Evolutionary conservation across 2,888 invertebrate species (phyloP).

Genomic region (Pheosia tremula): DNA sequence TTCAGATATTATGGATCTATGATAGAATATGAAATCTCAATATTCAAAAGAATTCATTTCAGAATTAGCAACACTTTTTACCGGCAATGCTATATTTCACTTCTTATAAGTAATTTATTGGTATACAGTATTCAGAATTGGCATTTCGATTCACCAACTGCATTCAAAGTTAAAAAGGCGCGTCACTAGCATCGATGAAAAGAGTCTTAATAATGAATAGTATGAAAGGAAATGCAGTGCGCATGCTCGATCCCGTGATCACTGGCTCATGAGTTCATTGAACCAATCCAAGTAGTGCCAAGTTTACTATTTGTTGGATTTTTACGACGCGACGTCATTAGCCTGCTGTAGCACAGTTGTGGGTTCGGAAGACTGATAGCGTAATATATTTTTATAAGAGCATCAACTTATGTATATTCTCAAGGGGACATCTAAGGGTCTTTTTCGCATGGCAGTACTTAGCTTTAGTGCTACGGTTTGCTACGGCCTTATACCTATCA

Average conservation of each 20-base stretch:
- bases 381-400: background rate
- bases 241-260: slow-evolving; percentile 38
- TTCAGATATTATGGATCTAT: no score
- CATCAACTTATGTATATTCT: background rate
- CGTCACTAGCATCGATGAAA: slow-evolving; percentile 2
- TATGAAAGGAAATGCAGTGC: slow-evolving; percentile 18
- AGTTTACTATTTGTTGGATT: slow-evolving; percentile 39
- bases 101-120: no score
- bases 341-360: background rate
- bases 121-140: slow-evolving; percentile 12
- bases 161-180: background rate
- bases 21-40: no score
- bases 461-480: no score
- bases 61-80: no score
- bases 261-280: slow-evolving; percentile 35
- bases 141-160: slow-evolving; percentile 8
- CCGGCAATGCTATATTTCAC: no score
- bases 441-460: no score
- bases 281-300: slow-evolving; percentile 41
- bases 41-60: no score
- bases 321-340: slow-evolving; percentile 12
- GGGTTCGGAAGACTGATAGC: background rate
- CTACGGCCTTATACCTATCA: no score
- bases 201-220: background rate
- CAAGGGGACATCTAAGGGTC: no score